Conservation (phyloP, 2,888 invertebrate genomes). For the Rotaria magnacalcarata region DNA sequence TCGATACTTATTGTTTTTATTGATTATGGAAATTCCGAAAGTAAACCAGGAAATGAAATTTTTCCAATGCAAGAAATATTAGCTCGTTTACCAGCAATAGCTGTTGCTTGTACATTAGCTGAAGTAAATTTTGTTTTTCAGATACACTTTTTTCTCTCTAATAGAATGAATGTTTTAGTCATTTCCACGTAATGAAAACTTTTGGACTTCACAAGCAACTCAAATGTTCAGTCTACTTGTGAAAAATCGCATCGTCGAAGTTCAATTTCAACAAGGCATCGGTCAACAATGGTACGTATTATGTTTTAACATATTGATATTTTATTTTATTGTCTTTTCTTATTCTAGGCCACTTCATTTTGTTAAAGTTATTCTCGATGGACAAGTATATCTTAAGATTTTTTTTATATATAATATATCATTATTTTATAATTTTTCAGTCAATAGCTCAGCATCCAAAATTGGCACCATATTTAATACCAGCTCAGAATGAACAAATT, state of each 20-base stretch:
- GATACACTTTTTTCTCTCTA: background rate
- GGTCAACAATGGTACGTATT: background rate
- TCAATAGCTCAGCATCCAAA: background rate
- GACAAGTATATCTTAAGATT: background rate
- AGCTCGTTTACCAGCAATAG: background rate
- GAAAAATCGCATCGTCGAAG: constrained; percentile 29
- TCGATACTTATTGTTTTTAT: constrained; percentile 79
- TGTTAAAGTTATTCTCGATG: background rate
- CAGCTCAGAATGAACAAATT: constrained; percentile 21
- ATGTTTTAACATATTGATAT: background rate
- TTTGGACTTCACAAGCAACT: background rate
- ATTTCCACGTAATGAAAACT: constrained; percentile 26
- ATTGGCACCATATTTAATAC: background rate
- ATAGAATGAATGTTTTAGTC: background rate
- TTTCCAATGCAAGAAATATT: constrained; percentile 2
- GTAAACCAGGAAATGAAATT: constrained; percentile 22
- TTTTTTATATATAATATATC: background rate
- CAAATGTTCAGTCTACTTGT: background rate
- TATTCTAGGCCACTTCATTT: constrained; percentile 4
- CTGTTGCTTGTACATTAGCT: constrained; percentile 36
- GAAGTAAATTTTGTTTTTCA: background rate
- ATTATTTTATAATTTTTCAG: background rate
- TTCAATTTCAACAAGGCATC: background rate
- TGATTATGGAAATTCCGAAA: constrained; percentile 76
- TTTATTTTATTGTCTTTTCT: background rate